Evolutionary conservation across 2,888 invertebrate genomes (phyloP), one percentile per base, ranked within the genome.

Genomic region (Pardosa pseudoannulata): DNA sequence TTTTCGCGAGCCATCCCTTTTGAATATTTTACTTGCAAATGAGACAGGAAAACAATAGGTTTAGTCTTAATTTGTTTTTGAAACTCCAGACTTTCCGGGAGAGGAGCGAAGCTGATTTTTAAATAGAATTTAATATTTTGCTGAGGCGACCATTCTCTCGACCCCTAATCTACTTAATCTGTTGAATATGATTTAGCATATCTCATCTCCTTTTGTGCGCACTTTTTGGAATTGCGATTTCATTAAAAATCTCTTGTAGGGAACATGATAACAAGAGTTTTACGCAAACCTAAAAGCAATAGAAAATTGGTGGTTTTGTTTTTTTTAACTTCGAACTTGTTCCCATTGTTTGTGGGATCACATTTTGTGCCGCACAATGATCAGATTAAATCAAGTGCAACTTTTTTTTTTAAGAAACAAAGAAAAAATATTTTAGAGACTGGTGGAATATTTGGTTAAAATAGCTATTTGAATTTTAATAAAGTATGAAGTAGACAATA

Each of bases 11-110:
- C 13, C 56, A 23, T 56, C 23, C n/a, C n/a, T n/a, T 16, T 16
- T 6, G 56, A 19, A 23, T 23, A 56, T 56, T 56, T 23, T 56
- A 56, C 56, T 56, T 56, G 56, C 56, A 56, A 56, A 56, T 56
- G 56, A 56, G 56, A 11, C 19, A 23, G 11, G 5, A 23, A 56
- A 56, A 23, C 56, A 56, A 56, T 56, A 56, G 56, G 56, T 56
- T 1, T 0, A 23, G n/a, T 1, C 23, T 56, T 56, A 56, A 56
- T 56, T 56, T 23, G 56, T 56, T 56, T 56, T 56, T 56, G 23
- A 56, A 56, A 56, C 56, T 19, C 19, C 56, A 23, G 56, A 16
- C 19, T 56, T 56, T 56, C 23, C 1, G 56, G 23, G 23, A 56
- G 23, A 16, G 6, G 16, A n/a, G n/a, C n/a, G n/a, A n/a, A 46